These are phyloP conservation scores for Zosterops borbonicus DNA, from an alignment of 2,113 vertebrate species.

Conservation along the genomic window DNA sequence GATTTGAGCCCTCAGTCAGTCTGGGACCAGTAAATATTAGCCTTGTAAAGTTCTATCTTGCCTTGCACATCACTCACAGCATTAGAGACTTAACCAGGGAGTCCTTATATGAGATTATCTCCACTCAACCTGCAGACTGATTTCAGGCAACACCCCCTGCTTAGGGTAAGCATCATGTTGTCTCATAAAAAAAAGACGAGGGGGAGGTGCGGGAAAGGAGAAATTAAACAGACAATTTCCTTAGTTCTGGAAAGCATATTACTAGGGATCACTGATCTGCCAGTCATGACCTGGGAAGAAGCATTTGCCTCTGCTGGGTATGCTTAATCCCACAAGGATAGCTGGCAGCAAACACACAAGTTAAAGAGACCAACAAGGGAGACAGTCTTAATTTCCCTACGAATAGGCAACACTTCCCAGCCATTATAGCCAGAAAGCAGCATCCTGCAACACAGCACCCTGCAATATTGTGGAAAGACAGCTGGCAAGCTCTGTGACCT, in stretches of 20 bases:
- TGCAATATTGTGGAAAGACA: background rate
- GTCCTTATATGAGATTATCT: background rate
- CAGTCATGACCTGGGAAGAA: background rate
- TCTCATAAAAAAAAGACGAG: background rate
- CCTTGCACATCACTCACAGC: background rate
- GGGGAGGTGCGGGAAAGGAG: accelerated
- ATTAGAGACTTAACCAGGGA: background rate
- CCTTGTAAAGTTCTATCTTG: background rate
- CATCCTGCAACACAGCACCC: background rate
- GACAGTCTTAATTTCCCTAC: background rate
- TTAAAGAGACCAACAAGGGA: background rate
- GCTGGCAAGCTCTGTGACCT: background rate
- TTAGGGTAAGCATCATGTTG: background rate
- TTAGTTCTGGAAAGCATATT: background rate
- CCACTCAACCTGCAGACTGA: background rate
- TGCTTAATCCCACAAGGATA: background rate
- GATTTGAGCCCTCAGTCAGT: background rate
- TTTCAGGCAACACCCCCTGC: background rate
- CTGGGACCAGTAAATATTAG: background rate
- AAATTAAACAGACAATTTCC: background rate
- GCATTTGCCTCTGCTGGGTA: background rate
- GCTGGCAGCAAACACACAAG: background rate
- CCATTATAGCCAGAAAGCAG: background rate
- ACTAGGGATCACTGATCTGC: background rate
- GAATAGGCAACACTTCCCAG: background rate